These are phyloP conservation scores for Calliphora vicina DNA, from an alignment of 1,140 invertebrate genomes.

Conservation along the genomic window DNA sequence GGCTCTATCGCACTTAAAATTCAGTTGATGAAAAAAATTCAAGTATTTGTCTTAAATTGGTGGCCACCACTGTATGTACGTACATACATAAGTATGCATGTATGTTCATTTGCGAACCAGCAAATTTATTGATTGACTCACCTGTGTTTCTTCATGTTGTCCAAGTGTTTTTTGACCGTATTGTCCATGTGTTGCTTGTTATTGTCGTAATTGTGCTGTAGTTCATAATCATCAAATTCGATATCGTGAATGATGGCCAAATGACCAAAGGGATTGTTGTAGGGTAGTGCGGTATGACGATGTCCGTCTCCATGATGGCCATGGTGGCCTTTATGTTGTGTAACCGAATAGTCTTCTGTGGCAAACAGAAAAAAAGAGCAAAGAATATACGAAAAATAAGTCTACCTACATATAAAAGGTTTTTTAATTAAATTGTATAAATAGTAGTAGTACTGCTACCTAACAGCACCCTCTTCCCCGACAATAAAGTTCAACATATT, in stretches of 20 bases:
- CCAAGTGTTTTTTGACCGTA: slow-evolving; percentile 53
- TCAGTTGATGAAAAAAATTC: no score
- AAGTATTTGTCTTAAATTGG: no score
- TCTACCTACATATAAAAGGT: not conserved
- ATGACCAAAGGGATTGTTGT: slow-evolving; percentile 59
- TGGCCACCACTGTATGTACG: no score
- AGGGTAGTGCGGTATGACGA: slow-evolving; percentile 45
- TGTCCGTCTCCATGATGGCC: slow-evolving; percentile 59
- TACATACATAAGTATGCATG: no score
- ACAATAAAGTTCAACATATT: no score
- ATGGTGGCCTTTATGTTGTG: slow-evolving; percentile 19
- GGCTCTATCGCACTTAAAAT: no score
- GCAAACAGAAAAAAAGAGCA: slow-evolving; percentile 12
- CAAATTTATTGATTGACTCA: slow-evolving; percentile 37
- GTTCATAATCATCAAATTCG: slow-evolving; percentile 56
- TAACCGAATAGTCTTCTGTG: slow-evolving; percentile 51
- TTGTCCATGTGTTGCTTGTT: slow-evolving; percentile 56
- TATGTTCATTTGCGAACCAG: no score
- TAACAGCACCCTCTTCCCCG: no score
- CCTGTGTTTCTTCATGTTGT: slow-evolving; percentile 58
- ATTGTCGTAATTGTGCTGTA: slow-evolving; percentile 57
- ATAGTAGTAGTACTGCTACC: no score
- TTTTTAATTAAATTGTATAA: no score
- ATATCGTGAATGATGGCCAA: slow-evolving; percentile 59
- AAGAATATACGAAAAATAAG: slow-evolving; percentile 23